Base-by-base conservation (phyloP, 2,888 invertebrate genomes). In the Pogonocherus hispidulus region DNA sequence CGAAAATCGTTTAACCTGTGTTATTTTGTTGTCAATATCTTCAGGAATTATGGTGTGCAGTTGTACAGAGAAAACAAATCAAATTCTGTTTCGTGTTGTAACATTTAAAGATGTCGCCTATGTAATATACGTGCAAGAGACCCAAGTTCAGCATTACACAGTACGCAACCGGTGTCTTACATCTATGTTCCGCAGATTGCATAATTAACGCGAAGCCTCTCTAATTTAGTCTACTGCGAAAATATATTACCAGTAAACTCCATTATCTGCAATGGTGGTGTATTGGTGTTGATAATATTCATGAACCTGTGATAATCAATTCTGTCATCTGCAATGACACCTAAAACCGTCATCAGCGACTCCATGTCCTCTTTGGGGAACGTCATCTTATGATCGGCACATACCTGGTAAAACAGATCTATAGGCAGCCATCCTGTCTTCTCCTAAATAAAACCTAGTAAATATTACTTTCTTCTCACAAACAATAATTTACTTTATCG, bases 241-340 rank as follows among this genome's bases (percentile, higher is more conserved):
- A 16, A 16, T n/a, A 16, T 5, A 14, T 62, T 70, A 77, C 77
- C 76, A 55, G 75, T 69, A 49, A 75, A 59, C 41, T 67, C 57
- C 62, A 67, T 69, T 41, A 77, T 41, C 52, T 74, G 63, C 37
- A 71, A 18, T 5, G 62, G 46, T 6, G 71, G 71, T 49, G 66
- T 70, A 52, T 75, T 72, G 27, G 67, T 63, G 77, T 89, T 87
- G 14, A 89, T 79, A 3, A 89, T 78, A 55, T 85, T 84, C 3
- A 88, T 83, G 76, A 90, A 89, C 23, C 80, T 86, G 78, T 85
- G 84, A 62, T 89, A 90, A 75, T 88, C 79, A 57, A 90, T 86
- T 60, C 81, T 80, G 11, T 83, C 80, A 5, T 87, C 86, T 55
- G 86, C 82, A 66, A 87, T 87, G 11, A 88, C 87, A 18, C 86